Conservation (phyloP, 2,797 vertebrate genomes). For the Poliocrania exsul region DNA sequence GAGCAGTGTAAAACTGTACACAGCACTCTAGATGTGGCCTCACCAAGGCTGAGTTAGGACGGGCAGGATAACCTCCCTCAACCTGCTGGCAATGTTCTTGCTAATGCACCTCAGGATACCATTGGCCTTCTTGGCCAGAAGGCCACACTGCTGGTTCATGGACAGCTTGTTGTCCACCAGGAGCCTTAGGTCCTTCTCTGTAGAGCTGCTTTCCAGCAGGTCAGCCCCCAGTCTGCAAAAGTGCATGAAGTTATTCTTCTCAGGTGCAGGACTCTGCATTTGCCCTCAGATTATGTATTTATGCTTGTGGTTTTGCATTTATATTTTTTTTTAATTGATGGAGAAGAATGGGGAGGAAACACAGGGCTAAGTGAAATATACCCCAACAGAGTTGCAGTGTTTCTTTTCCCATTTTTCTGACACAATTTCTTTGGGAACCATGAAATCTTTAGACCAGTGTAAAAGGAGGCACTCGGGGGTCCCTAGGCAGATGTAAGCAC, state of each 20-base stretch:
- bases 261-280: background rate
- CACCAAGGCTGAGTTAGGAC: background rate
- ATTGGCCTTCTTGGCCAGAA: background rate
- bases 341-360: background rate
- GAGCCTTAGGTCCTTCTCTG: rapidly evolving
- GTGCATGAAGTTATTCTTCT: rapidly evolving
- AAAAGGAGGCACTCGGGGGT: background rate
- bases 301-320: background rate
- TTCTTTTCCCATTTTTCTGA: background rate
- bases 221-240: too few species aligned
- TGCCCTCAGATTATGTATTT: background rate
- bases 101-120: background rate
- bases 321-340: background rate
- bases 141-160: background rate
- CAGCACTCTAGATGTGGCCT: too few species aligned
- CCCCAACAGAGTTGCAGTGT: background rate
- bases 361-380: background rate
- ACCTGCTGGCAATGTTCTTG: background rate
- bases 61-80: rapidly evolving
- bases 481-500: background rate
- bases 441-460: rapidly evolving
- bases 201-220: background rate
- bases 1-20: background rate
- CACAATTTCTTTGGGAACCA: background rate
- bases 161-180: background rate